Conservation (phyloP, 2,888 invertebrate species). For the Ceramica pisi region DNA sequence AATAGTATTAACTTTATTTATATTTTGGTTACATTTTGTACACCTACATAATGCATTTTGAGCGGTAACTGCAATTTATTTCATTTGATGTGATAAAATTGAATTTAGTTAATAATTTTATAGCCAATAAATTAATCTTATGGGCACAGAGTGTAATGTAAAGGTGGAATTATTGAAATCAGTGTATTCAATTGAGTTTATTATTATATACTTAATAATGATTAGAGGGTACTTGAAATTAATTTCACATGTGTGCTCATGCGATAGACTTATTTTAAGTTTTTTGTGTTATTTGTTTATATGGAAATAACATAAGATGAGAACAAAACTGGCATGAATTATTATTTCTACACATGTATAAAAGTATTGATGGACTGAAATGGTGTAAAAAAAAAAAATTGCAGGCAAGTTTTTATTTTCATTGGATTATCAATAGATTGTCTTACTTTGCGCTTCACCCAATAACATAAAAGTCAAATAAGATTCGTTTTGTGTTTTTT, state of each 20-base stretch:
- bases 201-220: constrained; percentile 8
- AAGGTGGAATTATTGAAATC: constrained; percentile 53
- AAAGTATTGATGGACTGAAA: constrained; percentile 1
- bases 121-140: constrained; percentile 62
- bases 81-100: constrained; percentile 69
- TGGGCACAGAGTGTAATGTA: constrained; percentile 52
- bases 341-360: constrained; percentile 30
- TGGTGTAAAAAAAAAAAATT: neutral
- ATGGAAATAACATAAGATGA: constrained; percentile 40
- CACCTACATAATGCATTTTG: constrained; percentile 64
- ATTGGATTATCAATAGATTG: neutral
- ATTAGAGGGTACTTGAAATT: constrained; percentile 15
- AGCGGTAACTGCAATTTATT: constrained; percentile 66
- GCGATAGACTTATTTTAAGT: constrained; percentile 45
- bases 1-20: constrained; percentile 66
- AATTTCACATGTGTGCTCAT: constrained; percentile 56
- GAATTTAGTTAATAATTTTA: constrained; percentile 59
- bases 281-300: constrained; percentile 50
- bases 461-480: constrained; percentile 2
- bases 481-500: neutral
- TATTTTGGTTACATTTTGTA: constrained; percentile 65
- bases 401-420: constrained; percentile 7
- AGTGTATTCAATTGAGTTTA: constrained; percentile 4
- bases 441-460: neutral
- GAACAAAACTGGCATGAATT: constrained; percentile 36